Conservation (phyloP, 1,140 invertebrate species). For the Drosophila rufa region DNA sequence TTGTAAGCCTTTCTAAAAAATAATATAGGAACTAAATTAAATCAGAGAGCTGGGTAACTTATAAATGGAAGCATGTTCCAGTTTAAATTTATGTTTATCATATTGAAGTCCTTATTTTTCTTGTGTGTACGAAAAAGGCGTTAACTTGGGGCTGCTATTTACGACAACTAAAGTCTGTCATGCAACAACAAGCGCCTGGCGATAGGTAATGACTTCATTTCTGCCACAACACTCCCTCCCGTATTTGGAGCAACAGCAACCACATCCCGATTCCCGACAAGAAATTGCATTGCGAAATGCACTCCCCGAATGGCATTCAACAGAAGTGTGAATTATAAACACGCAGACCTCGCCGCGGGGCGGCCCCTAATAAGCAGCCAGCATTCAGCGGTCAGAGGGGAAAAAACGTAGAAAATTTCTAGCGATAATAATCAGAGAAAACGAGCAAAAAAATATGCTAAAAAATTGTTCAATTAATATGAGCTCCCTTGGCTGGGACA, state of each 20-base stretch:
- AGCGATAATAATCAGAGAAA: slow-evolving; percentile 69
- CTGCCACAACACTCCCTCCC: neutral
- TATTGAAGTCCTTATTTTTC: neutral
- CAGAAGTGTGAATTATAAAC: slow-evolving; percentile 80
- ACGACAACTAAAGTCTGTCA: slow-evolving; percentile 56
- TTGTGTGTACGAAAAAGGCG: slow-evolving; percentile 25
- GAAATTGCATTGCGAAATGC: slow-evolving; percentile 56
- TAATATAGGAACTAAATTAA: neutral
- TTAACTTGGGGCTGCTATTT: slow-evolving; percentile 47
- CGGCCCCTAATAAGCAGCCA: slow-evolving; percentile 51
- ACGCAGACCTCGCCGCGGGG: slow-evolving; percentile 57
- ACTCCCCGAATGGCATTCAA: slow-evolving; percentile 57
- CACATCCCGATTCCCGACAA: slow-evolving; percentile 1
- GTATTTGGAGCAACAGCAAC: too few relatives aligned
- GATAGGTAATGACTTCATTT: slow-evolving; percentile 73
- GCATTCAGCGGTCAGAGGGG: slow-evolving; percentile 34
- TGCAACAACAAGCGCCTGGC: slow-evolving; percentile 53
- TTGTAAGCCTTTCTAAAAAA: too few relatives aligned
- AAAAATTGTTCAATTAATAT: slow-evolving; percentile 81
- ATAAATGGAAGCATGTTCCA: too few relatives aligned
- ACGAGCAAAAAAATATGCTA: slow-evolving; percentile 60
- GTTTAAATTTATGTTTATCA: neutral
- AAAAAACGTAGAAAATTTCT: slow-evolving; percentile 41
- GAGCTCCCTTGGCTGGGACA: slow-evolving; percentile 44
- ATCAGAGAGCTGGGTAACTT: neutral